phyloP scores from a whole-genome alignment of 2,888 invertebrate species.

The Netelia fuscicornis region DNA sequence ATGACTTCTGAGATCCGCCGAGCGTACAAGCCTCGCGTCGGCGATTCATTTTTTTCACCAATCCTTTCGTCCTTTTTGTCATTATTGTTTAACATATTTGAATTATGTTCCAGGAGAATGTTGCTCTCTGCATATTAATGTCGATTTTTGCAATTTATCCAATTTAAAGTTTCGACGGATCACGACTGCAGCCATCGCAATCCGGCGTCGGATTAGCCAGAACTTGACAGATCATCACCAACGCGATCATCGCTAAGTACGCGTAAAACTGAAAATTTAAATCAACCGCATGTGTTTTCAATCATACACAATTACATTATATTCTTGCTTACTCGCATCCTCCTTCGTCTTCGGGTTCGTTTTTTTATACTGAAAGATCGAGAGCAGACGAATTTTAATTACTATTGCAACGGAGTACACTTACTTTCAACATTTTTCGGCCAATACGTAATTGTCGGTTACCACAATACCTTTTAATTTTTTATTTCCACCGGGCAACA shows the following conservation, averaged over 20 bases:
- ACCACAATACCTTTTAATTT: constrained; percentile 7
- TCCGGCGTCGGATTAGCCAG: background rate
- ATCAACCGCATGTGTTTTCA: background rate
- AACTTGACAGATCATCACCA: constrained; percentile 44
- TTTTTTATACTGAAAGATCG: background rate
- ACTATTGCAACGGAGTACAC: constrained; percentile 5
- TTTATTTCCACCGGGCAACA: background rate
- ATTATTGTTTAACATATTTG: no score
- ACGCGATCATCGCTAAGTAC: constrained; percentile 24
- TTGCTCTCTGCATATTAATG: no score
- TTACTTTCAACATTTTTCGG: constrained; percentile 62
- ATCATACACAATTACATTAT: background rate
- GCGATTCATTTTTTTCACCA: no score
- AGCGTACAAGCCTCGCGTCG: no score
- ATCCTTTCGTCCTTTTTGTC: no score
- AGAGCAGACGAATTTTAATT: background rate
- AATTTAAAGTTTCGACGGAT: constrained; percentile 12
- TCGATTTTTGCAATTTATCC: background rate
- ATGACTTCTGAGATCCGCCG: no score
- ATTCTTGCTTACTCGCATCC: background rate
- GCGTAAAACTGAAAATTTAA: constrained; percentile 53
- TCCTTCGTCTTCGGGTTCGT: background rate
- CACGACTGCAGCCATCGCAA: background rate
- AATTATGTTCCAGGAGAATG: no score
- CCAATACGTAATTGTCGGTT: constrained; percentile 5